Evolutionary conservation across 1,140 invertebrate species (phyloP), one percentile per base, ranked within the genome.

Genomic region (Macrosteles quadrilineatus): DNA sequence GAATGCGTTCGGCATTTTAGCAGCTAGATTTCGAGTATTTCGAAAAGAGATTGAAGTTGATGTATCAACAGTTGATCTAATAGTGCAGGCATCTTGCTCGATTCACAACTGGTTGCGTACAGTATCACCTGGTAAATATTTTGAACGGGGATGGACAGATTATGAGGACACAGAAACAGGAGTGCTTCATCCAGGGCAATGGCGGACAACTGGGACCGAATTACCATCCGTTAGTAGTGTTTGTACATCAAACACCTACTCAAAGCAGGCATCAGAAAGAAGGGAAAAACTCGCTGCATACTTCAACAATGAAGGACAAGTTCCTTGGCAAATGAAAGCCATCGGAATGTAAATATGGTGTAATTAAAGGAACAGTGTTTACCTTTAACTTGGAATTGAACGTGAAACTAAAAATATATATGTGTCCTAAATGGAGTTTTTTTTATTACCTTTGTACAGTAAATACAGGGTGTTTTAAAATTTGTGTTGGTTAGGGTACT

Each of bases 1-100:
- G n/a, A n/a, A n/a, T n/a, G n/a, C n/a, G n/a, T n/a, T 83, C 76
- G 80, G 81, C 6, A 79, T 81, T 57, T 71, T 85, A 29, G 71
- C 78, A 9, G 74, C 77, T 29, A 76, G 78, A 63, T 85, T 81
- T 74, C 72, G 80, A 74, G 76, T 83, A 45, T 81, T 83, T 32
- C 65, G 73, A 71, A 75, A 59, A 17, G 75, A 76, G 45, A 77
- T 80, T 12, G 32, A 75, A 65, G 53, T 81, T 45, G 67, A 76
- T 66, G 70, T 74, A 57, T 29, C 75, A 55, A 78, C 63, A 29
- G 59, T 73, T 19, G 70, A 73, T 62, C 50, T 68, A 40, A 69
- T 71, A 9, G 72, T 73, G 25, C 25, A 40, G 12, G 23, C 57
- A 63, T 21, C 62, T 14, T 73, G 72, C 36, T 32, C 63, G 36